phyloP scores from a whole-genome alignment of 2,888 invertebrate genomes.

The Caenorhabditis wallacei region DNA sequence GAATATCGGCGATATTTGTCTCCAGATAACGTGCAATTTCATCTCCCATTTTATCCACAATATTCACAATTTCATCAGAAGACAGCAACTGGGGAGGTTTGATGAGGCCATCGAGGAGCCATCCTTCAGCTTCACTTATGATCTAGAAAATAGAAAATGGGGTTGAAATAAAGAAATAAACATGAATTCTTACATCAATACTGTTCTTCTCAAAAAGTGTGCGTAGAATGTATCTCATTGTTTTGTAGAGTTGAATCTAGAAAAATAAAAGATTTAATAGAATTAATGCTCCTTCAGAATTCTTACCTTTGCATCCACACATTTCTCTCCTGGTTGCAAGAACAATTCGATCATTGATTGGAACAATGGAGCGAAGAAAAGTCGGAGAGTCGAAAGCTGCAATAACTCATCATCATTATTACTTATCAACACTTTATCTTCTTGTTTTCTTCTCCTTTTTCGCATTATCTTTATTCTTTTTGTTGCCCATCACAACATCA shows the following conservation, averaged over 20 bases:
- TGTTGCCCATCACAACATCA: constrained; percentile 24
- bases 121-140: constrained; percentile 58
- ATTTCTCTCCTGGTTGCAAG: constrained; percentile 67
- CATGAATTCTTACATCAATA: constrained; percentile 33
- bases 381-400: constrained; percentile 61
- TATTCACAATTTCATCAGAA: constrained; percentile 61
- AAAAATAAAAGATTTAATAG: neutral
- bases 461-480: constrained; percentile 5
- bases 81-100: constrained; percentile 17
- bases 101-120: constrained; percentile 57
- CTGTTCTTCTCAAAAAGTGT: constrained; percentile 58
- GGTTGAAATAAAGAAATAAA: neutral
- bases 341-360: constrained; percentile 70
- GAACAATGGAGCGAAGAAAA: constrained; percentile 65
- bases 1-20: constrained; percentile 61
- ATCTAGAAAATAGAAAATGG: constrained; percentile 42
- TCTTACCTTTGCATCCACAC: constrained; percentile 67
- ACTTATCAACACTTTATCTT: constrained; percentile 26
- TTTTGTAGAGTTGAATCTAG: constrained; percentile 68
- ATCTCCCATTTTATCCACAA: constrained; percentile 64
- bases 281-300: neutral
- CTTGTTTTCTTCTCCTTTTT: constrained; percentile 1
- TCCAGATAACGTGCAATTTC: constrained; percentile 64
- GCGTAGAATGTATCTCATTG: constrained; percentile 63
- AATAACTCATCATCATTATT: constrained; percentile 35